Percentiles rank a stretch among this genome's conserved stretches.
These are phyloP conservation scores for Cantharis nigra DNA, from an alignment of 2,888 invertebrate species.

Conservation along the genomic window DNA sequence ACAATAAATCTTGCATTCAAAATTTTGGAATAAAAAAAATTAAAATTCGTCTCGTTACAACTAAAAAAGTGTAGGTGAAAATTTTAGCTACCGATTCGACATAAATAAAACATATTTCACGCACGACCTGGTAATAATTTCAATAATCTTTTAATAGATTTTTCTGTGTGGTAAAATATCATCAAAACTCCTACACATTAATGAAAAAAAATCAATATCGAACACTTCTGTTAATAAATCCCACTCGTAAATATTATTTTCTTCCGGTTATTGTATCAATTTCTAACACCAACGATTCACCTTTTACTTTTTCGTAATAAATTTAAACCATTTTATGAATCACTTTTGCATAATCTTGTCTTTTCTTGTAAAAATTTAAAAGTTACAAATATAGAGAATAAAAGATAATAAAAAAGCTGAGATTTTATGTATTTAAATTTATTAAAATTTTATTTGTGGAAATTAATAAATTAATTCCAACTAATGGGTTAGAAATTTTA, in stretches of 20 bases:
- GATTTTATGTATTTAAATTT: too few relatives aligned
- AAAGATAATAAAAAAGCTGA: too few relatives aligned
- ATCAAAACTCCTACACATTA: constrained; percentile 4
- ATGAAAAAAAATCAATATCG: constrained; percentile 12
- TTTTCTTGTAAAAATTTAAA: not conserved
- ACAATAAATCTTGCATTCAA: not conserved
- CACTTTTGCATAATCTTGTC: not conserved
- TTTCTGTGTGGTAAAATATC: constrained; percentile 14
- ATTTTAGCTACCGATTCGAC: constrained; percentile 16
- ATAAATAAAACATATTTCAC: not conserved
- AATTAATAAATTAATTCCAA: too few relatives aligned
- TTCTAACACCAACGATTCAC: not conserved
- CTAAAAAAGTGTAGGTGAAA: constrained; percentile 11
- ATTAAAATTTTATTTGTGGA: too few relatives aligned
- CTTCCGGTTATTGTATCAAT: constrained; percentile 7
- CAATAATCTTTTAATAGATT: constrained; percentile 15
- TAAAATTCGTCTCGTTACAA: not conserved
- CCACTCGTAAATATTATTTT: constrained; percentile 6
- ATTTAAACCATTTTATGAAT: not conserved
- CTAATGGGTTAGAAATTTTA: too few relatives aligned
- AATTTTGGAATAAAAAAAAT: not conserved
- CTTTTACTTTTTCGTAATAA: not conserved
- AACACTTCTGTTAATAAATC: constrained; percentile 8
- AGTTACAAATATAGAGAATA: not conserved
- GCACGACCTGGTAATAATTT: constrained; percentile 13